Evolutionary conservation across 2,888 invertebrate species (phyloP).

Genomic region (Cordilura impudica): DNA sequence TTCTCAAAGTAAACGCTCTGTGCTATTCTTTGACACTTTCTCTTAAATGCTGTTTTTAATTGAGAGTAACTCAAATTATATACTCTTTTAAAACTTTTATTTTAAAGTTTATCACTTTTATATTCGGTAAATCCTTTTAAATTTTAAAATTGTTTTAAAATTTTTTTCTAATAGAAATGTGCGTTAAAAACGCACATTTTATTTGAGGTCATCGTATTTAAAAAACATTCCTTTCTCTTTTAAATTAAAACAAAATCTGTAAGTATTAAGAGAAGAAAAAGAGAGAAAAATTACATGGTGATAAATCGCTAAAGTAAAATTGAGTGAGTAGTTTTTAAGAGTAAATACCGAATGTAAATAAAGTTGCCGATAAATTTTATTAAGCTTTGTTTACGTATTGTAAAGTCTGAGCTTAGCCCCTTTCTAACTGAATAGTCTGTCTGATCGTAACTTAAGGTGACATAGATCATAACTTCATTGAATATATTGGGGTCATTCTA

Average conservation of each 20-base stretch:
- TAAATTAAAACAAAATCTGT: constrained; percentile 64
- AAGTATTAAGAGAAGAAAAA: constrained; percentile 63
- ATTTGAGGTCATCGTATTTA: constrained; percentile 59
- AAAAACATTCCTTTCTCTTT: constrained; percentile 48
- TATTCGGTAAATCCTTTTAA: no score
- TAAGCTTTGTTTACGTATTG: no score
- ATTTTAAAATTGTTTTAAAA: constrained; percentile 13
- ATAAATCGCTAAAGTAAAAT: neutral
- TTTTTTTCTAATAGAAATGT: constrained; percentile 33
- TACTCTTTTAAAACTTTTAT: constrained; percentile 19
- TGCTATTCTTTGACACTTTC: neutral
- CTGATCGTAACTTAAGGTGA: no score
- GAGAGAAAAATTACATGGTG: neutral
- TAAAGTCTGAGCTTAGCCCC: no score
- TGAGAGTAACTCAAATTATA: constrained; percentile 2
- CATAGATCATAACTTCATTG: no score
- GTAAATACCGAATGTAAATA: neutral
- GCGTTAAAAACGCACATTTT: constrained; percentile 56
- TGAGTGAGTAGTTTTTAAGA: neutral
- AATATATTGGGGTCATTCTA: no score
- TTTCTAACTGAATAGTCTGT: no score
- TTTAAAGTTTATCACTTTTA: neutral
- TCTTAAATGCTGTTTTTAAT: constrained; percentile 30
- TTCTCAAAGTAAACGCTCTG: no score
- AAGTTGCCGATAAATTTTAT: no score